Evolutionary conservation across 1,140 invertebrate genomes (phyloP).

Genomic region (Archivesica marissinica): DNA sequence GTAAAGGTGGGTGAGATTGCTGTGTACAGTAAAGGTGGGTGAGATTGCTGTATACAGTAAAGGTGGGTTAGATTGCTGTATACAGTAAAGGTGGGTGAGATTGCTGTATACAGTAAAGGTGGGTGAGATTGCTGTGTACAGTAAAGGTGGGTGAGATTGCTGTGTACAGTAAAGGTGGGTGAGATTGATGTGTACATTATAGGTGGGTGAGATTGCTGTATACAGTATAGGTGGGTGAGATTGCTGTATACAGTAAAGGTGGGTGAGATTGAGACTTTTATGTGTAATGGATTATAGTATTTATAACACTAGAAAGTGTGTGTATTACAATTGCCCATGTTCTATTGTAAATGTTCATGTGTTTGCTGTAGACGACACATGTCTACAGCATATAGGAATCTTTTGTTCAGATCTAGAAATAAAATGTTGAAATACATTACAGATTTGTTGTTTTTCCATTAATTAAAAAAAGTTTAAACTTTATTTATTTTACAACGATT

Average conservation of each 20-base stretch:
- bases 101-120: too few relatives aligned
- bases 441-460: too few relatives aligned
- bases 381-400: background rate
- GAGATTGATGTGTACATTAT: background rate
- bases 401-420: conserved; percentile 33
- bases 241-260: background rate
- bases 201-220: background rate
- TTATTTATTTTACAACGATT: too few relatives aligned
- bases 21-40: too few relatives aligned
- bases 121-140: too few relatives aligned
- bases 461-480: too few relatives aligned
- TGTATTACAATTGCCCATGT: background rate
- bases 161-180: background rate
- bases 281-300: background rate
- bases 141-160: too few relatives aligned
- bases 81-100: too few relatives aligned
- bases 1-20: too few relatives aligned
- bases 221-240: background rate
- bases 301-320: background rate
- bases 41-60: too few relatives aligned
- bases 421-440: conserved; percentile 5
- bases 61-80: too few relatives aligned
- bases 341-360: background rate
- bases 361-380: background rate
- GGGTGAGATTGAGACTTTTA: background rate